phyloP scores from a whole-genome alignment of 2,888 invertebrate genomes.

The Hedya salicella region DNA sequence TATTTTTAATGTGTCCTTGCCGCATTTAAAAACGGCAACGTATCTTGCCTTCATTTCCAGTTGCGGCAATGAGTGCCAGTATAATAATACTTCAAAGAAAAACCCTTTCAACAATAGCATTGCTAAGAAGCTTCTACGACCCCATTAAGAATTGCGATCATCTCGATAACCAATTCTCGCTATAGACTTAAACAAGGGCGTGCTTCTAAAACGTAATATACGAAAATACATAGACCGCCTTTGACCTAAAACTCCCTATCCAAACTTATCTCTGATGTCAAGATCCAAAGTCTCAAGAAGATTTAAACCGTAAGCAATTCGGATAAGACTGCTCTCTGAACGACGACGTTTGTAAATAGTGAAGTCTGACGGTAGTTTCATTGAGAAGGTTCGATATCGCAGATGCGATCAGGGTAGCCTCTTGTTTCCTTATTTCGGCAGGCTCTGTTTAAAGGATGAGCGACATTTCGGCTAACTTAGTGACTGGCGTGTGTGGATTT shows the following conservation, averaged over 20 bases:
- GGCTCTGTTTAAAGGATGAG: slow-evolving; percentile 42
- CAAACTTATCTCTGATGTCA: slow-evolving; percentile 72
- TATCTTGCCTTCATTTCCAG: too few relatives aligned
- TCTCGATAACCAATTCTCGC: slow-evolving; percentile 50
- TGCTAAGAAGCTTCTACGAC: not conserved
- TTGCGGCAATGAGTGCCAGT: too few relatives aligned
- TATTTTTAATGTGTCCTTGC: not conserved
- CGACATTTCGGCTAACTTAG: slow-evolving; percentile 38
- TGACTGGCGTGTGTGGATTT: slow-evolving; percentile 30
- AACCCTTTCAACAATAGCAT: slow-evolving; percentile 2
- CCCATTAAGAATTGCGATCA: slow-evolving; percentile 49
- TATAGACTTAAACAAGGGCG: slow-evolving; percentile 44
- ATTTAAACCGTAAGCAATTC: slow-evolving; percentile 49
- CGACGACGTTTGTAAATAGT: slow-evolving; percentile 39
- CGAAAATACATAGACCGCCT: slow-evolving; percentile 45
- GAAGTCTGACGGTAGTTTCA: slow-evolving; percentile 41
- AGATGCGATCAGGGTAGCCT: slow-evolving; percentile 66
- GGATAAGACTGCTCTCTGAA: slow-evolving; percentile 40
- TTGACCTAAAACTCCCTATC: slow-evolving; percentile 74
- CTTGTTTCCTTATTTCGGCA: slow-evolving; percentile 70
- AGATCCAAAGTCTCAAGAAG: slow-evolving; percentile 48
- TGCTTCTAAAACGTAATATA: slow-evolving; percentile 46
- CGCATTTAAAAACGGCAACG: too few relatives aligned
- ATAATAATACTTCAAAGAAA: not conserved
- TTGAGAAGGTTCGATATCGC: slow-evolving; percentile 47